Evolutionary conservation across 2,888 invertebrate species (phyloP), one percentile per base, ranked within the genome.

Genomic region (Heliconius sara): DNA sequence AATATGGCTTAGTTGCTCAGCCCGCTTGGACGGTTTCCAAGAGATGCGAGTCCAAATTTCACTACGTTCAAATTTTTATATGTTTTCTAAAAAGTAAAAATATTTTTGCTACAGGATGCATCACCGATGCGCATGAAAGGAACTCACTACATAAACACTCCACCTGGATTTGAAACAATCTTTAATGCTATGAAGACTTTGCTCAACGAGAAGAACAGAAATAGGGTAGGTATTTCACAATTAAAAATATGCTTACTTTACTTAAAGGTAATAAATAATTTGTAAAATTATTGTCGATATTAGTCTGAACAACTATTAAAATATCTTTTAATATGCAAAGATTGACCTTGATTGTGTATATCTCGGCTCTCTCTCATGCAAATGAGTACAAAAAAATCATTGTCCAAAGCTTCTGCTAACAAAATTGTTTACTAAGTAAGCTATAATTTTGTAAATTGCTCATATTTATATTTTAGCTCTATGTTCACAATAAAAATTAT

Each of bases 41-140:
- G 34, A 34, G 34, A 9, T 34, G 34, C 1, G 34, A 34, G 34
- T 34, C 34, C 34, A 34, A 34, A 9, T 34, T 34, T 34, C 7
- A 6, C 34, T 34, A 34, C 4, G 4, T 34, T 34, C 34, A 34
- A 34, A 34, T 6, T 34, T 34, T 34, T 34, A 27, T 34, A 34
- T 39, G 1, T 39, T 39, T 39, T 39, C 34, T 39, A 39, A 9
- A 39, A 39, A 39, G 34, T 39, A 39, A n/a, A 43, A 47, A 22
- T 65, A 25, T 25, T 63, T 67, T 7, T 19, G n/a, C 94, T 95
- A 72, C 89, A 96, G 95, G 96, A 96, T 79, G 96, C 95, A 3
- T 92, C 94, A 79, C 97, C 97, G 3, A 85, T 95, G 63, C 93
- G 96, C 80, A 95, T 96, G 85, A 96, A 96, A 87, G 96, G 95